Evolutionary conservation across 2,888 invertebrate species (phyloP).

Genomic region (Drosophila crucigera): DNA sequence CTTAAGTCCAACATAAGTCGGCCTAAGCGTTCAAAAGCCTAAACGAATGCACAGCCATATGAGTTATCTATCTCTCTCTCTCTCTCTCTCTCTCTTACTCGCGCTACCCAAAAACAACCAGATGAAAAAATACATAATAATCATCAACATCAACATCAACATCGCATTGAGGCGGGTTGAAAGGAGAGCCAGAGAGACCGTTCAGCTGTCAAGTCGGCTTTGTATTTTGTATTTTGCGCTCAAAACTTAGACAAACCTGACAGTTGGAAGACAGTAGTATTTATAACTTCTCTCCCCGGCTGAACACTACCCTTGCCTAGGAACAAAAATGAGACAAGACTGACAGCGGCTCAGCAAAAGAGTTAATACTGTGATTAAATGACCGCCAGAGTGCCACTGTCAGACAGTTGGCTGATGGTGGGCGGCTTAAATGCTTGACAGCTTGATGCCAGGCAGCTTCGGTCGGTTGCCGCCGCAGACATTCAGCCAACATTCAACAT

Average conservation of each 20-base stretch:
- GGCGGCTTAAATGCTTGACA: slow-evolving; percentile 65
- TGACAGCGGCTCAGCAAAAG: slow-evolving; percentile 83
- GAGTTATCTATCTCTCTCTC: slow-evolving; percentile 32
- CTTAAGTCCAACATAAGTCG: slow-evolving; percentile 77
- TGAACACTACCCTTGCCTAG: neutral
- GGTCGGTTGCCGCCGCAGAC: neutral
- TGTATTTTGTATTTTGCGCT: slow-evolving; percentile 75
- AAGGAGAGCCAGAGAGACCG: slow-evolving; percentile 39
- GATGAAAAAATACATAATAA: slow-evolving; percentile 66
- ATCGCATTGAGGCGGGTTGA: slow-evolving; percentile 21
- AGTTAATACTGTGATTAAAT: slow-evolving; percentile 83
- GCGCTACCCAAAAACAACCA: slow-evolving; percentile 33
- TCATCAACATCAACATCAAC: slow-evolving; percentile 57
- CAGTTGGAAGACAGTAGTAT: slow-evolving; percentile 80
- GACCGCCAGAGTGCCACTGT: slow-evolving; percentile 76
- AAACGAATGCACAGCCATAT: slow-evolving; percentile 70
- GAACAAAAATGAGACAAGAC: slow-evolving; percentile 69
- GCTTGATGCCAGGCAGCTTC: slow-evolving; percentile 45
- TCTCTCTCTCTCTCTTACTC: neutral
- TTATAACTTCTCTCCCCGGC: slow-evolving; percentile 63
- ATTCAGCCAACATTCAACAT: neutral
- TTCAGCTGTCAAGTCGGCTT: slow-evolving; percentile 77
- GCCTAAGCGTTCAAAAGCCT: slow-evolving; percentile 80
- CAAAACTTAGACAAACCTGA: slow-evolving; percentile 78
- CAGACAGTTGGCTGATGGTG: slow-evolving; percentile 63